A percentile compares a stretch with the other conserved stretches of the same genome.
These are phyloP conservation scores for Magallana angulata DNA, from an alignment of 1,140 invertebrate genomes.

Conservation along the genomic window DNA sequence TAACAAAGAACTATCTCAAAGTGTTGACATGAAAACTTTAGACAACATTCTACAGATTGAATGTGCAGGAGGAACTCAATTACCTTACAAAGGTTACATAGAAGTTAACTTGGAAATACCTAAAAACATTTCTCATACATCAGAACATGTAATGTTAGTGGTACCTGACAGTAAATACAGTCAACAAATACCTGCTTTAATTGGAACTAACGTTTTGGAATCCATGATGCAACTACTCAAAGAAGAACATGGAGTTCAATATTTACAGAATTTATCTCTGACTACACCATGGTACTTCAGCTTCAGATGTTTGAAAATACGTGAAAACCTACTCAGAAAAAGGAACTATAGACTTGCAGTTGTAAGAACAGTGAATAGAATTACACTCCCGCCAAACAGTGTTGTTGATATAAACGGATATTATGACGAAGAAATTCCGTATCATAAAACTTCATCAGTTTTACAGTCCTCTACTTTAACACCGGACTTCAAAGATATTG, in stretches of 20 bases:
- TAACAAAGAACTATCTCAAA: neutral
- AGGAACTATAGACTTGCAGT: conserved; percentile 42
- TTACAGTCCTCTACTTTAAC: conserved; percentile 45
- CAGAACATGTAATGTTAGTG: conserved; percentile 35
- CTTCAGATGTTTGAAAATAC: conserved; percentile 46
- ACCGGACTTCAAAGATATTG: conserved; percentile 15
- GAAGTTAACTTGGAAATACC: neutral
- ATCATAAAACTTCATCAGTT: conserved; percentile 48
- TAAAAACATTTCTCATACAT: neutral
- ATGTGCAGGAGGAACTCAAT: conserved; percentile 40
- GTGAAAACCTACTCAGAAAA: conserved; percentile 43
- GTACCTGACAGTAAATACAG: conserved; percentile 49
- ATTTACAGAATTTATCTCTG: conserved; percentile 43
- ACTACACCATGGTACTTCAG: conserved; percentile 51
- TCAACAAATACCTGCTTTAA: conserved; percentile 47
- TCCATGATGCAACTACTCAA: conserved; percentile 28
- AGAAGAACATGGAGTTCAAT: conserved; percentile 40
- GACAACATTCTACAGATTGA: conserved; percentile 46
- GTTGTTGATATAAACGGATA: conserved; percentile 37
- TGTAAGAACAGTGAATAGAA: conserved; percentile 42
- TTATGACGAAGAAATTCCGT: conserved; percentile 36
- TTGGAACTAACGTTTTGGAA: conserved; percentile 40
- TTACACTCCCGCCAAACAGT: conserved; percentile 49
- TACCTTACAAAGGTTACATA: conserved; percentile 51
- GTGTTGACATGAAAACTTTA: neutral